These are phyloP conservation scores for Drosophila micromelanica DNA, from an alignment of 1,140 invertebrate species.

Conservation along the genomic window DNA sequence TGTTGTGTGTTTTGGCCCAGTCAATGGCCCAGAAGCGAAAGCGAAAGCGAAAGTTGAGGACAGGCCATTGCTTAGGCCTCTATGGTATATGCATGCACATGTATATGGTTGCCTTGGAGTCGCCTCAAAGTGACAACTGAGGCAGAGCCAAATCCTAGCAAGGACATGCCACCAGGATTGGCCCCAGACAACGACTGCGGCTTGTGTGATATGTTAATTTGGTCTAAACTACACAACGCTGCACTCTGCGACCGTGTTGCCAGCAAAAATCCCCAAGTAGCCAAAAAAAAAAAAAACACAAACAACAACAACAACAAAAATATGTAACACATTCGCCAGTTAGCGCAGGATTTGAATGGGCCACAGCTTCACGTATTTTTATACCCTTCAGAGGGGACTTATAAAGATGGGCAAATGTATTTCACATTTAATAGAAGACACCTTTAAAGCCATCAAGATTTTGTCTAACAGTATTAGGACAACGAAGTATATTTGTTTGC, in stretches of 20 bases:
- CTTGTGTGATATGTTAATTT: conserved; percentile 76
- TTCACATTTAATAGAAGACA: too few species aligned
- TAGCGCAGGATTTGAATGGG: conserved; percentile 46
- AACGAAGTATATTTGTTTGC: too few species aligned
- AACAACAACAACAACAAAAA: conserved; percentile 16
- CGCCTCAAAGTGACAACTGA: conserved; percentile 71
- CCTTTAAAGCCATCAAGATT: too few species aligned
- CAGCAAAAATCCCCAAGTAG: conserved; percentile 23
- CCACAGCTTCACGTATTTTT: conserved; percentile 4
- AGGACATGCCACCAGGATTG: conserved; percentile 40
- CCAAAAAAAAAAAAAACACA: conserved; percentile 5
- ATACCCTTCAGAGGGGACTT: not conserved
- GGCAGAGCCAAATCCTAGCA: conserved; percentile 41
- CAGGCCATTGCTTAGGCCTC: conserved; percentile 43
- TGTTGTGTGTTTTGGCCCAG: conserved; percentile 19
- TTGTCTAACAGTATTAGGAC: too few species aligned
- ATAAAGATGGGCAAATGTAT: too few species aligned
- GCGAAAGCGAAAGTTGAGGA: not conserved
- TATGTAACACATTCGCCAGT: conserved; percentile 64
- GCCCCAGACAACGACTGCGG: conserved; percentile 15
- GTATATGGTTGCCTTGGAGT: conserved; percentile 31
- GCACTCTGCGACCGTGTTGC: conserved; percentile 25
- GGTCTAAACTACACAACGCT: conserved; percentile 63
- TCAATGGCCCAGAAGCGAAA: conserved; percentile 51
- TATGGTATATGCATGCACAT: not conserved